phyloP scores from a whole-genome alignment of 2,797 vertebrate genomes.

The Falco rusticolus region DNA sequence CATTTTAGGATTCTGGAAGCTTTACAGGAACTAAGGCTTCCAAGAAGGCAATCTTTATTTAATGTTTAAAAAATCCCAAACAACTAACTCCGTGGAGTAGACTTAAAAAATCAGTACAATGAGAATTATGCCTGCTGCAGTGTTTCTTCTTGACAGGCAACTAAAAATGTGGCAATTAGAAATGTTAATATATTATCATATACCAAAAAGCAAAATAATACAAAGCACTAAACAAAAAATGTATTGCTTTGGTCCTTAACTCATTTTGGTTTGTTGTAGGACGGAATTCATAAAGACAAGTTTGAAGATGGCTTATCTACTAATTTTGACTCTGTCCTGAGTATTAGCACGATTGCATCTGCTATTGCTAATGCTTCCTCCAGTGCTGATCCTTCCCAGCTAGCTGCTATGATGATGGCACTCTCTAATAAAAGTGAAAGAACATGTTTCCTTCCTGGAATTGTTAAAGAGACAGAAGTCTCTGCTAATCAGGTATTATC shows the following conservation, averaged over 20 bases:
- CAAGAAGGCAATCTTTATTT: neutral
- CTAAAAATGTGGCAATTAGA: neutral
- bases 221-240: neutral
- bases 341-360: constrained; percentile 92
- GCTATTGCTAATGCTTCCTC: constrained; percentile 92
- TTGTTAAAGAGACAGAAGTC: neutral
- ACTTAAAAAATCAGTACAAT: neutral
- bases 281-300: constrained; percentile 38
- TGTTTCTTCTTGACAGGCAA: neutral
- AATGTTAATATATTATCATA: neutral
- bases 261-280: constrained; percentile 30
- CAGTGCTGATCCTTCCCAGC: constrained; percentile 88
- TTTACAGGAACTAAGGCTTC: neutral
- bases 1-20: neutral
- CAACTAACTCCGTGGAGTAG: neutral
- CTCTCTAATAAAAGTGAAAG: constrained; percentile 83
- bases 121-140: neutral
- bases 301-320: neutral
- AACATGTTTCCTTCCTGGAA: neutral
- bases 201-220: neutral
- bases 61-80: neutral
- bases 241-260: neutral
- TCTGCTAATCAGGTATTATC: neutral
- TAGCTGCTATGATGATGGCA: constrained; percentile 92
- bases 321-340: constrained; percentile 77